Evolutionary conservation across 2,113 vertebrate genomes (phyloP).

Genomic region (Ictalurus furcatus): DNA sequence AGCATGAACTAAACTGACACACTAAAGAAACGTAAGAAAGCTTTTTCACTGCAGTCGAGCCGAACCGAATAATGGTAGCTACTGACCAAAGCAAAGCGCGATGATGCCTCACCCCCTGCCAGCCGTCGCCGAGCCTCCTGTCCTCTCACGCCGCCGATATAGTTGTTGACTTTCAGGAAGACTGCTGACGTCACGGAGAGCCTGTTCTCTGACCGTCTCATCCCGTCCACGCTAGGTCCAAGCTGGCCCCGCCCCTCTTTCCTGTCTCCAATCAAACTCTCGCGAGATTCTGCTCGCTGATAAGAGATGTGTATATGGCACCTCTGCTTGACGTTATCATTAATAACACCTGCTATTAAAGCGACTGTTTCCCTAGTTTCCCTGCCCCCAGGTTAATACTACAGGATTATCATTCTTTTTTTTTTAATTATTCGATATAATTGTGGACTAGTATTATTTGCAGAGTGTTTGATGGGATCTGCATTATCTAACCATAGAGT

Average conservation of each 20-base stretch:
- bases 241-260: slow-evolving; percentile 6
- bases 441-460: neutral
- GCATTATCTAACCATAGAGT: neutral
- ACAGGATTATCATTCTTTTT: neutral
- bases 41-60: neutral
- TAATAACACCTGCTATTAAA: slow-evolving; percentile 21
- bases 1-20: neutral
- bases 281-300: slow-evolving; percentile 23
- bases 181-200: slow-evolving; percentile 77
- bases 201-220: slow-evolving; percentile 29
- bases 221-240: slow-evolving; percentile 29
- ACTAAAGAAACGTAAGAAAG: neutral
- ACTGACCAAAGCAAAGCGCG: slow-evolving; percentile 24
- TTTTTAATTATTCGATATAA: neutral
- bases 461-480: neutral
- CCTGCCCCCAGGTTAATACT: neutral
- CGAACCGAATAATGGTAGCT: slow-evolving; percentile 15
- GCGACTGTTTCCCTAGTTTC: neutral
- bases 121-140: slow-evolving; percentile 4
- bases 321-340: slow-evolving; percentile 43
- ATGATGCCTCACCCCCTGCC: slow-evolving; percentile 47
- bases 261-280: slow-evolving; percentile 1
- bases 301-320: slow-evolving; percentile 31
- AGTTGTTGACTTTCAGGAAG: slow-evolving; percentile 81
- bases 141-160: slow-evolving; percentile 36